phyloP scores from a whole-genome alignment of 2,888 invertebrate genomes.

The Aspidapion aeneum region DNA sequence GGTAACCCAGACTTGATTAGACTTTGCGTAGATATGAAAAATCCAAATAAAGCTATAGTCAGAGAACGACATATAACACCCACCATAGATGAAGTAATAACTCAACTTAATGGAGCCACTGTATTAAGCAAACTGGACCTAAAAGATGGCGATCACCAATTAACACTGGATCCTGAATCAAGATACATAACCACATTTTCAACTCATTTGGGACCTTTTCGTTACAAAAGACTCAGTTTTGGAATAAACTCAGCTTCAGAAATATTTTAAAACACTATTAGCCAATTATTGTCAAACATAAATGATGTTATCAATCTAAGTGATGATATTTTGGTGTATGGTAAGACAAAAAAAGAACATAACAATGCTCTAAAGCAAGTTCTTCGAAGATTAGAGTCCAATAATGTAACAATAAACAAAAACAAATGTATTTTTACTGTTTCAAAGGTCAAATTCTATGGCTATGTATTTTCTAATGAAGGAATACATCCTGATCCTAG shows the following conservation, averaged over 20 bases:
- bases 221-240: slow-evolving; percentile 42
- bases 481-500: slow-evolving; percentile 33
- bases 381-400: slow-evolving; percentile 28
- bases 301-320: slow-evolving; percentile 12
- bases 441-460: slow-evolving; percentile 32
- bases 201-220: slow-evolving; percentile 36
- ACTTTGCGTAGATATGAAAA: slow-evolving; percentile 27
- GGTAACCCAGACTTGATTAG: too few relatives aligned
- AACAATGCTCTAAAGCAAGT: slow-evolving; percentile 33
- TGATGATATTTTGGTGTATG: slow-evolving; percentile 33
- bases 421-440: slow-evolving; percentile 35
- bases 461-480: slow-evolving; percentile 30
- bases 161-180: slow-evolving; percentile 36
- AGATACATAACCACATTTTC: slow-evolving; percentile 41
- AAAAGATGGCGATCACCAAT: slow-evolving; percentile 41
- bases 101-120: slow-evolving; percentile 21
- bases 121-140: slow-evolving; percentile 38
- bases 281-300: slow-evolving; percentile 6
- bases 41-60: slow-evolving; percentile 26
- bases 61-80: slow-evolving; percentile 27
- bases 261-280: slow-evolving; percentile 16
- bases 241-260: slow-evolving; percentile 31
- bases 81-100: slow-evolving; percentile 26
- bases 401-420: slow-evolving; percentile 32
- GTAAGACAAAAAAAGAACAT: slow-evolving; percentile 32